A percentile compares a stretch with the other conserved stretches of the same genome.
Conservation (phyloP, 2,113 vertebrate genomes). For the Benitochromis conjunctus region DNA sequence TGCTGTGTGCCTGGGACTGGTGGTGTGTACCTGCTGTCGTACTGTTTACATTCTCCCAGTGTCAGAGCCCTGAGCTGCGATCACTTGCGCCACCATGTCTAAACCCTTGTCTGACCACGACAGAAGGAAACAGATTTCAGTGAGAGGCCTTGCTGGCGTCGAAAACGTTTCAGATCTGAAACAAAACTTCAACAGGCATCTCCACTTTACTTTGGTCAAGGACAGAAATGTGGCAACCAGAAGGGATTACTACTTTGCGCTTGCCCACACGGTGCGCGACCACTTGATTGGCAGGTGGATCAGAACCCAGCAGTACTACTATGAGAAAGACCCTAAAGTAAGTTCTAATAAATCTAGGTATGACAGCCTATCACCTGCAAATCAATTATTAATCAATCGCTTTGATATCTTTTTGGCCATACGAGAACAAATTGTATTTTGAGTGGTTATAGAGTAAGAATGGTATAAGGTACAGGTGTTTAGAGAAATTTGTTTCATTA, state of each 20-base stretch:
- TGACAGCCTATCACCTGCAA: neutral
- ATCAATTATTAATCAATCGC: neutral
- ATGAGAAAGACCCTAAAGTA: constrained; percentile 92
- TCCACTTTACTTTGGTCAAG: constrained; percentile 89
- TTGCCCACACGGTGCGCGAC: constrained; percentile 86
- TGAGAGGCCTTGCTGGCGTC: constrained; percentile 84
- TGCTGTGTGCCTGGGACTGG: constrained; percentile 14
- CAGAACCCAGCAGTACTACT: constrained; percentile 91
- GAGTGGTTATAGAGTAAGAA: neutral
- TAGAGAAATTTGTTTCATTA: neutral
- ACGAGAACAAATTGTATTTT: neutral
- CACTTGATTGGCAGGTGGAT: constrained; percentile 89
- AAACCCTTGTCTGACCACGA: constrained; percentile 85
- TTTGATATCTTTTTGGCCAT: neutral
- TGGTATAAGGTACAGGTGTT: neutral
- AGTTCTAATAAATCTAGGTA: constrained; percentile 12
- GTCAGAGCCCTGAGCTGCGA: constrained; percentile 21
- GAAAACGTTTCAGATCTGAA: constrained; percentile 86
- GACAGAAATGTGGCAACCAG: constrained; percentile 86
- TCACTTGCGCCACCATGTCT: constrained; percentile 73
- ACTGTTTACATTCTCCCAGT: constrained; percentile 36
- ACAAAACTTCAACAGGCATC: constrained; percentile 85
- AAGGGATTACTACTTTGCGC: constrained; percentile 88
- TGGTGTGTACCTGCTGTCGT: neutral
- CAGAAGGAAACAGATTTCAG: constrained; percentile 84